Percentiles rank a stretch among this genome's conserved stretches.
phyloP scores from a whole-genome alignment of 1,140 invertebrate genomes.

The Oscheius sp. region DNA sequence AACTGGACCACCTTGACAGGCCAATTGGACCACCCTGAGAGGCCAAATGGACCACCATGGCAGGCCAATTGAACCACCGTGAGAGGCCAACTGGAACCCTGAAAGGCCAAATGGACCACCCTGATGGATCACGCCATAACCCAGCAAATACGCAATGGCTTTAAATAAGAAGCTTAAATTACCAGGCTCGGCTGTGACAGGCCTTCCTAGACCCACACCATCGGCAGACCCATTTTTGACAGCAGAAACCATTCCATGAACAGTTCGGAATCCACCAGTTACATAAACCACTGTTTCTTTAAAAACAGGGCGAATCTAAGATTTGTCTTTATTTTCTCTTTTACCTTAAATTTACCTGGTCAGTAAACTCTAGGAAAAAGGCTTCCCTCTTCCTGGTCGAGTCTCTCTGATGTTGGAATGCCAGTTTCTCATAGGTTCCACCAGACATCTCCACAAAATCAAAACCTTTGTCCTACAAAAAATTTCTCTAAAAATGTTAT shows the following conservation, averaged over 20 bases:
- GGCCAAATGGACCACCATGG: too few species aligned
- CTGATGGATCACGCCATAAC: too few species aligned
- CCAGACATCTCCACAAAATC: slow-evolving; percentile 52
- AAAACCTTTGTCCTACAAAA: slow-evolving; percentile 42
- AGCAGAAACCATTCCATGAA: slow-evolving; percentile 43
- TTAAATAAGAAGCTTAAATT: too few species aligned
- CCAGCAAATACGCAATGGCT: too few species aligned
- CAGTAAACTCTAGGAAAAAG: slow-evolving; percentile 38
- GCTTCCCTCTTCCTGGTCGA: slow-evolving; percentile 39
- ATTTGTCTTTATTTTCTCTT: neutral
- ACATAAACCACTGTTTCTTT: slow-evolving; percentile 47
- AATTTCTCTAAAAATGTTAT: too few species aligned
- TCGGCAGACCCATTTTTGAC: slow-evolving; percentile 32
- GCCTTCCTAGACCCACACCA: slow-evolving; percentile 47
- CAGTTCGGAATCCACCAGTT: slow-evolving; percentile 48
- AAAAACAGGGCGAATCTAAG: slow-evolving; percentile 28
- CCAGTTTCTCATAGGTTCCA: slow-evolving; percentile 44
- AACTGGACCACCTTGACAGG: too few species aligned
- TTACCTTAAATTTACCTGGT: neutral
- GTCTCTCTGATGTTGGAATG: slow-evolving; percentile 37
- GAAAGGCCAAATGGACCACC: too few species aligned
- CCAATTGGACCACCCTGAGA: too few species aligned
- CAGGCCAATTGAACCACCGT: too few species aligned
- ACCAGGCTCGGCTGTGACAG: slow-evolving; percentile 40
- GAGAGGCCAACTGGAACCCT: too few species aligned